phyloP scores from a whole-genome alignment of 1,140 invertebrate genomes.

The Bombus sibiricus region DNA sequence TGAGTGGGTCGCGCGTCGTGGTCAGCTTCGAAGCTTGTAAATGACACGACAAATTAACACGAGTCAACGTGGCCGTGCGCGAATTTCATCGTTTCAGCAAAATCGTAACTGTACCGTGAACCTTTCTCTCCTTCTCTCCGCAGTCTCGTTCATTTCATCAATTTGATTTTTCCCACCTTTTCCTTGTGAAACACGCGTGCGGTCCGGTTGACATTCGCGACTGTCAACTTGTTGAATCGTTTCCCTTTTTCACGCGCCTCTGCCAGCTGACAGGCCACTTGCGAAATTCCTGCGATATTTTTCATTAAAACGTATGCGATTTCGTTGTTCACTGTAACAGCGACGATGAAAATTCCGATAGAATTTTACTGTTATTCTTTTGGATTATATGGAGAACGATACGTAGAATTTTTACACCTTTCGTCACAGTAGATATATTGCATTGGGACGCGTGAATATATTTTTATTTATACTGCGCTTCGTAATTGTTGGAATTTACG shows the following conservation, averaged over 20 bases:
- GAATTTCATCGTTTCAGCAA: neutral
- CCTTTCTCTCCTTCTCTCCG: neutral
- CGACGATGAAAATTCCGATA: neutral
- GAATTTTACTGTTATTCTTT: neutral
- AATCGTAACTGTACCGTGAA: neutral
- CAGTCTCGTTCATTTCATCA: too few relatives aligned
- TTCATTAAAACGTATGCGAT: slow-evolving; percentile 17
- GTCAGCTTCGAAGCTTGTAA: neutral
- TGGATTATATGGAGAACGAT: neutral
- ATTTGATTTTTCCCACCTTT: neutral
- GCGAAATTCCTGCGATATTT: neutral
- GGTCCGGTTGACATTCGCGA: neutral
- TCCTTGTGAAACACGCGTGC: neutral
- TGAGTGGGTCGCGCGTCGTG: neutral
- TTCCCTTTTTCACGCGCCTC: neutral
- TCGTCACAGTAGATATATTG: neutral
- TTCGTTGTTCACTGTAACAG: neutral
- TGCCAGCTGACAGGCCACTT: neutral
- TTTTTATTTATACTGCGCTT: neutral
- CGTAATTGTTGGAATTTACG: neutral
- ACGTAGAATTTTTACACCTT: neutral
- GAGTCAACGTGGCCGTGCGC: neutral
- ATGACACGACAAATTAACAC: slow-evolving; percentile 16
- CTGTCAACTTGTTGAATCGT: slow-evolving; percentile 29
- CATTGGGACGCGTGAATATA: neutral